These are phyloP conservation scores for Sturmia bella DNA, from an alignment of 2,888 invertebrate species.

Conservation along the genomic window DNA sequence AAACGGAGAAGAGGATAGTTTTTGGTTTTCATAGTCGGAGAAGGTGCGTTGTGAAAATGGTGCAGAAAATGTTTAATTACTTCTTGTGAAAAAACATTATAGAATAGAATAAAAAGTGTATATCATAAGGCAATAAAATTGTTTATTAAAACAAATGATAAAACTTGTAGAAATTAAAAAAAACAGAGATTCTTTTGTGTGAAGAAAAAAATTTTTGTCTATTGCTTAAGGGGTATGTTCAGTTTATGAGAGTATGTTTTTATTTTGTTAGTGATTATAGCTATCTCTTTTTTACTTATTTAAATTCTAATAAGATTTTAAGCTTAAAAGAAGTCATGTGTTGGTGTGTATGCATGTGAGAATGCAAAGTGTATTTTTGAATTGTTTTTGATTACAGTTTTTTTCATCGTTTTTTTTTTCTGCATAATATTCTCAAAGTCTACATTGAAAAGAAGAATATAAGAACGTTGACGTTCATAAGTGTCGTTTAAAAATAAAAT, in stretches of 20 bases:
- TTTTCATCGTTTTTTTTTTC: constrained; percentile 45
- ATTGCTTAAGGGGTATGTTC: constrained; percentile 62
- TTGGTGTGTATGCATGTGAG: constrained; percentile 38
- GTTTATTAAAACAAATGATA: background rate
- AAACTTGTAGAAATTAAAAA: background rate
- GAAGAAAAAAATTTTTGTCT: constrained; percentile 24
- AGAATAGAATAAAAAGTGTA: background rate
- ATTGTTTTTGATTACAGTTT: constrained; percentile 65
- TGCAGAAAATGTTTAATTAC: constrained; percentile 22
- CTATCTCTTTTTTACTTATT: constrained; percentile 41
- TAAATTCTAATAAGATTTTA: constrained; percentile 69
- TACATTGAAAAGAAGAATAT: constrained; percentile 43
- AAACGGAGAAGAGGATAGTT: constrained; percentile 34
- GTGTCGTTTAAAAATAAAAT: constrained; percentile 3
- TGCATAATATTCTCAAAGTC: constrained; percentile 49
- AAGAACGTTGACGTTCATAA: constrained; percentile 44
- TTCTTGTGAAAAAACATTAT: background rate
- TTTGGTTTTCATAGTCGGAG: constrained; percentile 19
- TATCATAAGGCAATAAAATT: background rate
- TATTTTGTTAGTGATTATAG: constrained; percentile 4
- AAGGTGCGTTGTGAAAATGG: constrained; percentile 51
- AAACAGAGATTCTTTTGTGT: constrained; percentile 4
- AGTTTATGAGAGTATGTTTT: constrained; percentile 43
- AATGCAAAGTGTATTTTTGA: constrained; percentile 60
- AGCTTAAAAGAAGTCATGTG: constrained; percentile 72